Evolutionary conservation across 2,797 vertebrate species (phyloP).

Genomic region (Rhinoraja longicauda): DNA sequence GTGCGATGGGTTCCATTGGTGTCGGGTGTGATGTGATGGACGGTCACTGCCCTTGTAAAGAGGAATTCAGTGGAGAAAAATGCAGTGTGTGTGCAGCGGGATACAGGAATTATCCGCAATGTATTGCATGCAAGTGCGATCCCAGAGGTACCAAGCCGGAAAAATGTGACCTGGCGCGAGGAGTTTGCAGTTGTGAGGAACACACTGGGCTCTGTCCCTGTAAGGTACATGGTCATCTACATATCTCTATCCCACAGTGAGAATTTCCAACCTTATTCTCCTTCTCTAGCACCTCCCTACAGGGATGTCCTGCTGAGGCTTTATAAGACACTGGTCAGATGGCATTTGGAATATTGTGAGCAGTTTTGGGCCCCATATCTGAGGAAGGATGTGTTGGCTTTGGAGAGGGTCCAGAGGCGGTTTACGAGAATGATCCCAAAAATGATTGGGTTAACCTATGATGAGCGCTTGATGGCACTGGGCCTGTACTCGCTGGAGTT

Average conservation of each 20-base stretch:
- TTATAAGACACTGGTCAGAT: no score
- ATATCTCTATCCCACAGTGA: neutral
- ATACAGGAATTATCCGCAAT: slow-evolving; percentile 73
- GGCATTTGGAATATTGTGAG: no score
- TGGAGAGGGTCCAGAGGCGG: no score
- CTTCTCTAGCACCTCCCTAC: neutral
- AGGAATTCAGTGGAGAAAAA: slow-evolving; percentile 60
- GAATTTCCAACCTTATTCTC: neutral
- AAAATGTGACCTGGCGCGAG: slow-evolving; percentile 60
- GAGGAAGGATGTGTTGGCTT: no score
- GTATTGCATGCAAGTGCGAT: slow-evolving; percentile 76
- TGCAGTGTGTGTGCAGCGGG: slow-evolving; percentile 74
- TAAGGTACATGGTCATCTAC: slow-evolving; percentile 63
- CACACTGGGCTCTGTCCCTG: slow-evolving; percentile 71
- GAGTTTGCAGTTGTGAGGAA: slow-evolving; percentile 70
- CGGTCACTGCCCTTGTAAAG: slow-evolving; percentile 71
- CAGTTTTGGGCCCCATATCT: no score
- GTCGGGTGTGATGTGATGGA: slow-evolving; percentile 64
- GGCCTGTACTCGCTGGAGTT: no score
- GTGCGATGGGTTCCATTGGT: slow-evolving; percentile 58
- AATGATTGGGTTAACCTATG: no score
- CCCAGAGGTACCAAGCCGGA: slow-evolving; percentile 62
- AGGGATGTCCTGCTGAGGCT: no score
- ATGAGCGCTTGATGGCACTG: no score
- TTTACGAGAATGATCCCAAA: no score